These are phyloP conservation scores for Ranitomeya imitator DNA, from an alignment of 2,113 vertebrate genomes.

Conservation along the genomic window DNA sequence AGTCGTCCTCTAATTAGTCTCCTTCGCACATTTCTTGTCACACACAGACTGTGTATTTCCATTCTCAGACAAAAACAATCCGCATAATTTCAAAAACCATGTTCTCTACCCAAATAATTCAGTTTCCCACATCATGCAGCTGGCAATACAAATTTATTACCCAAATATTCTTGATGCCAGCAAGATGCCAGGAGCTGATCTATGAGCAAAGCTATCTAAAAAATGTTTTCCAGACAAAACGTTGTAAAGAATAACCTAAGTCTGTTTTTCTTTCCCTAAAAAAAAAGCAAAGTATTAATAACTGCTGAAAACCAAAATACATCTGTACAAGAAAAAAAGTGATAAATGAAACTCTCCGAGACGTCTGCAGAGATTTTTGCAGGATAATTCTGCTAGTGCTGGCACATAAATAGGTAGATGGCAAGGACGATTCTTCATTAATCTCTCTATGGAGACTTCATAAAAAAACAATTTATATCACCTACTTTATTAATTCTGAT, in stretches of 20 bases:
- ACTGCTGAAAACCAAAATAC: slow-evolving; percentile 35
- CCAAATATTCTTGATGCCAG: slow-evolving; percentile 44
- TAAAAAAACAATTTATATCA: too few relatives aligned
- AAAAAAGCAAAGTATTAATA: slow-evolving; percentile 21
- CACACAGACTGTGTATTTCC: background rate
- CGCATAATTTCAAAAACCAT: background rate
- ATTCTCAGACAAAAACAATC: slow-evolving; percentile 25
- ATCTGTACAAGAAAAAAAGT: background rate
- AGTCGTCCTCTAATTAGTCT: background rate
- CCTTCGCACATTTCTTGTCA: background rate
- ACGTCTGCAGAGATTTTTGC: slow-evolving; percentile 9
- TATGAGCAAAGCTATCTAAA: slow-evolving; percentile 24
- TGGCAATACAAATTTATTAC: slow-evolving; percentile 47
- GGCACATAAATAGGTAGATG: background rate
- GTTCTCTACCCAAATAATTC: slow-evolving; percentile 29
- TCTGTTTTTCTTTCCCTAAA: slow-evolving; percentile 34
- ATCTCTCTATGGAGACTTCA: background rate
- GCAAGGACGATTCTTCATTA: background rate
- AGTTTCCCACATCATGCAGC: slow-evolving; percentile 47
- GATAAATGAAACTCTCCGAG: slow-evolving; percentile 27
- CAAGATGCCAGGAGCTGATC: slow-evolving; percentile 36
- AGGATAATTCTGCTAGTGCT: background rate
- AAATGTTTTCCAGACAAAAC: slow-evolving; percentile 46
- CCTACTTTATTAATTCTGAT: too few relatives aligned
- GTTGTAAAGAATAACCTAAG: slow-evolving; percentile 11